These are phyloP conservation scores for Pachyseris speciosa DNA, from an alignment of 64 coral and sea anemone genomes.

Conservation along the genomic window DNA sequence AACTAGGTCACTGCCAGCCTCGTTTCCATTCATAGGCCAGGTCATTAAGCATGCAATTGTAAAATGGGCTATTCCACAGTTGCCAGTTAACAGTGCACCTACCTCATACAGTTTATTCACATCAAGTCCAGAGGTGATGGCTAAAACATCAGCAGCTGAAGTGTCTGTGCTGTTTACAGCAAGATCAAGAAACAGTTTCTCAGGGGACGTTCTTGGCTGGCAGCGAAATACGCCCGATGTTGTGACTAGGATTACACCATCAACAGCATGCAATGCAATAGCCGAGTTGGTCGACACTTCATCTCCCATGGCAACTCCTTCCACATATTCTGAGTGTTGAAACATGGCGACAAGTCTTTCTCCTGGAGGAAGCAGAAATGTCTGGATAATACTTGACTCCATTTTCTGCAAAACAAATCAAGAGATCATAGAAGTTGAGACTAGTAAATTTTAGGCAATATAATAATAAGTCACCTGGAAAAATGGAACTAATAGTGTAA, in stretches of 20 bases:
- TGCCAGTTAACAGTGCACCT: background rate
- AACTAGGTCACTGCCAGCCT: too few relatives aligned
- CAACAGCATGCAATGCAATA: slow-evolving; percentile 63
- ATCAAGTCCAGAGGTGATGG: slow-evolving; percentile 89
- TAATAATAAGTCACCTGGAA: too few relatives aligned
- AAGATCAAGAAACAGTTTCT: slow-evolving; percentile 95
- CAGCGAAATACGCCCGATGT: slow-evolving; percentile 79
- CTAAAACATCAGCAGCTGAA: slow-evolving; percentile 90
- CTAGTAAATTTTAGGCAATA: too few relatives aligned
- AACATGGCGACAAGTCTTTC: slow-evolving; percentile 80
- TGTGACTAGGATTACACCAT: slow-evolving; percentile 83
- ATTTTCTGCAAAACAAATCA: slow-evolving; percentile 28
- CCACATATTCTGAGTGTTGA: slow-evolving; percentile 65
- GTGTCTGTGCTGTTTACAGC: slow-evolving; percentile 92
- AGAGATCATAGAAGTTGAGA: too few relatives aligned
- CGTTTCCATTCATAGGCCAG: too few relatives aligned
- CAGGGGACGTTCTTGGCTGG: slow-evolving; percentile 87
- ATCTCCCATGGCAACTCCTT: slow-evolving; percentile 1
- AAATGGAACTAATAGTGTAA: background rate
- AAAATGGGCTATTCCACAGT: too few relatives aligned
- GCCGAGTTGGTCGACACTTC: background rate
- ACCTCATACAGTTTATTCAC: slow-evolving; percentile 97
- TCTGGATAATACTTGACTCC: slow-evolving; percentile 89
- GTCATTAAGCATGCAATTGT: too few relatives aligned
- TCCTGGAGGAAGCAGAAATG: slow-evolving; percentile 68